phyloP scores from a whole-genome alignment of 2,888 invertebrate species.

The Galerucella calmariensis region DNA sequence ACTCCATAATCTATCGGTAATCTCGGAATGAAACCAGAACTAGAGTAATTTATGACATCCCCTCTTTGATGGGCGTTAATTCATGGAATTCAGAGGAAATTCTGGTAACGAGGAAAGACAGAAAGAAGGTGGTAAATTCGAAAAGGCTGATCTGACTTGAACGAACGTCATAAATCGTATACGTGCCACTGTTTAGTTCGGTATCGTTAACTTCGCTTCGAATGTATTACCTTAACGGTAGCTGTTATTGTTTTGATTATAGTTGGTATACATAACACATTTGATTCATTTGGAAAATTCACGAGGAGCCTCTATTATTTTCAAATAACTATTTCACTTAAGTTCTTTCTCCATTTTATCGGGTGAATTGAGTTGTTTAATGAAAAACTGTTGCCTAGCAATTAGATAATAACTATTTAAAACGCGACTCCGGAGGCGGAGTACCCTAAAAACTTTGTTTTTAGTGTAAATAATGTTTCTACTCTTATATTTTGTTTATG shows the following conservation, averaged over 20 bases:
- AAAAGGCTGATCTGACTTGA: slow-evolving; percentile 44
- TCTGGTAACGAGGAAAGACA: slow-evolving; percentile 26
- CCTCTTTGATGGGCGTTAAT: slow-evolving; percentile 51
- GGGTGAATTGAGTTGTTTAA: too few species aligned
- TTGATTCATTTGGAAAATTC: slow-evolving; percentile 2
- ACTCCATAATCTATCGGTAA: slow-evolving; percentile 37
- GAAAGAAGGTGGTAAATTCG: slow-evolving; percentile 37
- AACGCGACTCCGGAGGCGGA: too few species aligned
- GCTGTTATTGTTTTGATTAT: slow-evolving; percentile 15
- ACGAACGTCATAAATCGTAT: slow-evolving; percentile 55
- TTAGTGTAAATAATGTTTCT: too few species aligned
- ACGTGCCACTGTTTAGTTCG: slow-evolving; percentile 48
- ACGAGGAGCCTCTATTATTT: not conserved
- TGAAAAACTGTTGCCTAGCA: too few species aligned
- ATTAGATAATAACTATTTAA: too few species aligned
- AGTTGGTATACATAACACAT: slow-evolving; percentile 12
- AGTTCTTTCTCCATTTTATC: too few species aligned
- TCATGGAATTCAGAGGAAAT: slow-evolving; percentile 44
- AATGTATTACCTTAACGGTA: slow-evolving; percentile 54
- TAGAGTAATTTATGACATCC: slow-evolving; percentile 41
- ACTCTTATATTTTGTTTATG: too few species aligned
- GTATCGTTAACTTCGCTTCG: not conserved
- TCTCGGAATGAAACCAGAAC: slow-evolving; percentile 38
- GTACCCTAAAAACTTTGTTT: too few species aligned
- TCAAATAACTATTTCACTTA: too few species aligned